Evolutionary conservation across 1,140 invertebrate genomes (phyloP), one percentile per base, ranked within the genome.

Genomic region (Trigoniulus corallinus): DNA sequence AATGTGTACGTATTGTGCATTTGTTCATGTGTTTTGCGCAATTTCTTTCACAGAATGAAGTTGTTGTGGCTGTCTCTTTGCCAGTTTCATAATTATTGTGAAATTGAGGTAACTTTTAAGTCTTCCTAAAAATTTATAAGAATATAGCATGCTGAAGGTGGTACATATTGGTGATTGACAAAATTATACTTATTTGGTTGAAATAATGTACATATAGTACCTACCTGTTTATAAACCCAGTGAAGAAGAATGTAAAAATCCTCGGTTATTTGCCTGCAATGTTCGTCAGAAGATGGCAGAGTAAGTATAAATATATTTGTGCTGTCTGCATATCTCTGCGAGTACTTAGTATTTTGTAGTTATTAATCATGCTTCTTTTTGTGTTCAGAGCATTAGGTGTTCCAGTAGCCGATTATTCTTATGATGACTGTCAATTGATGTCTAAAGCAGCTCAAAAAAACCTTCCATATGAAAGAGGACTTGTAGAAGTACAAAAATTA

Each of bases 201-300:
- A n/a, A n/a, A n/a, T n/a, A n/a, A n/a, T n/a, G n/a, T n/a, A n/a
- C n/a, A n/a, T n/a, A 27, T 37, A 50, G 23, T 44, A 42, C 70
- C 73, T 97, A 13, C 91, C 91, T 0, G 87, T 95, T 1, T 94
- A 95, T 67, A 74, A 71, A 15, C 92, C 91, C 1, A 88, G 71
- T 57, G 81, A 86, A 56, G 83, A 80, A 51, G 92, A 96, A 65
- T 83, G 81, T 62, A 69, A 74, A 52, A 80, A 96, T 72, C 82
- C 88, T 0, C 88, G 85, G 64, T 69, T 95, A 13, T 97, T 82
- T 70, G 91, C 89, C 1, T 76, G 78, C 54, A 95, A 95, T 69
- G 89, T 97, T 18, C 72, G 88, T 54, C 75, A 79, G 57, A 74
- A 86, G 44, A 95, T 95, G 88, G 87, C 91, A 26, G 79, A 84